Evolutionary conservation across 1,140 invertebrate genomes (phyloP).

Genomic region (Ostrea denselamellosa): DNA sequence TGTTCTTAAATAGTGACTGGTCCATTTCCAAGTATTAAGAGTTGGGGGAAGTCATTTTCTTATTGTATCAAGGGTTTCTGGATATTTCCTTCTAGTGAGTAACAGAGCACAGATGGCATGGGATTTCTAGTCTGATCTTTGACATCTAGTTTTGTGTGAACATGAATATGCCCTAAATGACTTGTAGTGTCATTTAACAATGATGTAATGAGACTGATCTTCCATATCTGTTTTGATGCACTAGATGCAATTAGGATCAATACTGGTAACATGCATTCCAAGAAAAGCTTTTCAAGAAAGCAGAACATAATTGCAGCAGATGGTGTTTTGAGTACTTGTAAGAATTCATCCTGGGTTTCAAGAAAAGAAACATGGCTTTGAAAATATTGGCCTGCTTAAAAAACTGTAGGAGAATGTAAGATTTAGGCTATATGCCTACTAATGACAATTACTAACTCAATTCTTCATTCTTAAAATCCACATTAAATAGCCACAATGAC

Average conservation of each 20-base stretch:
- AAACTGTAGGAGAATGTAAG: background rate
- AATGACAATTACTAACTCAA: no score
- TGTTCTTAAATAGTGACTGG: no score
- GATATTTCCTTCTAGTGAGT: background rate
- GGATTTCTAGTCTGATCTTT: background rate
- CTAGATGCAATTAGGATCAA: constrained; percentile 30
- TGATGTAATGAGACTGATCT: constrained; percentile 7
- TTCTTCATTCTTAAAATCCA: no score
- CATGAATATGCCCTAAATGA: constrained; percentile 9
- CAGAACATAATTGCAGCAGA: constrained; percentile 24
- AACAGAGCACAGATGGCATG: background rate
- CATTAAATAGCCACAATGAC: no score
- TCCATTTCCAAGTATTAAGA: no score
- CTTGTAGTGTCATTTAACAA: constrained; percentile 17
- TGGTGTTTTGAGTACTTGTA: constrained; percentile 30
- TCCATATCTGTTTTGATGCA: constrained; percentile 23
- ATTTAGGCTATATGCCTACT: background rate
- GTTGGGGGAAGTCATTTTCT: no score
- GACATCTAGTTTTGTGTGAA: background rate
- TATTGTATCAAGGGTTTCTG: no score
- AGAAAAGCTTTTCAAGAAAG: constrained; percentile 26
- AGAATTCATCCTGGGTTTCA: constrained; percentile 14
- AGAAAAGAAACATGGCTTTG: constrained; percentile 12
- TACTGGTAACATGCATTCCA: constrained; percentile 28
- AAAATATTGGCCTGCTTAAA: constrained; percentile 10